phyloP scores from a whole-genome alignment of 2,888 invertebrate species.

The Eristalinus sepulchralis region DNA sequence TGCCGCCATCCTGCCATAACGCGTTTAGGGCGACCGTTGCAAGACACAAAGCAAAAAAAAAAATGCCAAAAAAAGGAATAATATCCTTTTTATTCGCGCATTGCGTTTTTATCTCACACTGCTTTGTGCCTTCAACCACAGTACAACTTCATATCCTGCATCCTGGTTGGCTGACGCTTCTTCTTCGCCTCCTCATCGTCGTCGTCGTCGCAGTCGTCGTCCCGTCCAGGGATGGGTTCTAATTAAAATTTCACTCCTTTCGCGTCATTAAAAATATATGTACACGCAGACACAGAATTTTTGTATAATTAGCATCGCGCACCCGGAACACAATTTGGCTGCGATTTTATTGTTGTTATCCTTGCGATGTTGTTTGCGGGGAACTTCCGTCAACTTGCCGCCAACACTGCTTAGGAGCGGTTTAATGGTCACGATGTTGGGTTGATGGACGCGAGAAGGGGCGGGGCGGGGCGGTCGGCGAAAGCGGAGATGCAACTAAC shows the following conservation, averaged over 20 bases:
- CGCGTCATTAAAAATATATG: constrained; percentile 64
- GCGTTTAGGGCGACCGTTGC: constrained; percentile 35
- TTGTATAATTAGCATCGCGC: constrained; percentile 70
- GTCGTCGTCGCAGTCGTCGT: too few species aligned
- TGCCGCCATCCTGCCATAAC: constrained; percentile 26
- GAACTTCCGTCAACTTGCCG: constrained; percentile 46
- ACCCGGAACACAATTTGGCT: constrained; percentile 70
- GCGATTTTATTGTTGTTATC: constrained; percentile 66
- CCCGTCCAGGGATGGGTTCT: constrained; percentile 64
- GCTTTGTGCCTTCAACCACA: constrained; percentile 51
- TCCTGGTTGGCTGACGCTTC: constrained; percentile 61
- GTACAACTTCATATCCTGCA: constrained; percentile 65
- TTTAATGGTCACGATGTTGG: constrained; percentile 47
- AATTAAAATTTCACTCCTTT: constrained; percentile 71
- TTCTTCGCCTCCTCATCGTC: constrained; percentile 38
- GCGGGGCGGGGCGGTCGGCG: background rate
- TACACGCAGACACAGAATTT: constrained; percentile 49
- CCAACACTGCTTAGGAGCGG: constrained; percentile 48
- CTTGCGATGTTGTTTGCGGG: background rate
- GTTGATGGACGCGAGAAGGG: constrained; percentile 13
- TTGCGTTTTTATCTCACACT: constrained; percentile 51
- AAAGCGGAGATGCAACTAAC: constrained; percentile 31
- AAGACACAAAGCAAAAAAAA: background rate
- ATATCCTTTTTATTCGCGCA: constrained; percentile 50
- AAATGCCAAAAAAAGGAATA: background rate